Conservation (phyloP, 2,113 vertebrate species). For the Myxocyprinus asiaticus region DNA sequence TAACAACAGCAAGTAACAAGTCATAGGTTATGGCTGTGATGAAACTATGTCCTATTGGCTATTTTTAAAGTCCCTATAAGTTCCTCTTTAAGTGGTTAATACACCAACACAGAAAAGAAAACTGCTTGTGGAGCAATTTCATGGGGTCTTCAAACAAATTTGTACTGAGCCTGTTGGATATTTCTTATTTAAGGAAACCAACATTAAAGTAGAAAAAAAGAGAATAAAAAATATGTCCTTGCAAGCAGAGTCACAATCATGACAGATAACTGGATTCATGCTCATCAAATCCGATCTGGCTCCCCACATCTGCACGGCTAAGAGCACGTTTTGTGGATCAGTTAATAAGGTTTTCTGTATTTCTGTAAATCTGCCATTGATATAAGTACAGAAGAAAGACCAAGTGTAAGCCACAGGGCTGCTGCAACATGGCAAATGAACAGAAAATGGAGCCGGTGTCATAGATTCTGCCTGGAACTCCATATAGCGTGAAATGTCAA, state of each 20-base stretch:
- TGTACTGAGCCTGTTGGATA: no score
- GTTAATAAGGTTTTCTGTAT: constrained; percentile 45
- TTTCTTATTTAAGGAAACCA: background rate
- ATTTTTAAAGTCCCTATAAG: no score
- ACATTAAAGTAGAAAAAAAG: background rate
- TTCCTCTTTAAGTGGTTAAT: no score
- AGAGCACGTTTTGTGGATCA: constrained; percentile 39
- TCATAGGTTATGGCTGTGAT: no score
- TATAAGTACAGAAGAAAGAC: constrained; percentile 11
- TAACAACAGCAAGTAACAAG: no score
- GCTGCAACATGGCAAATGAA: constrained; percentile 35
- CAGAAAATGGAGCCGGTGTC: constrained; percentile 44
- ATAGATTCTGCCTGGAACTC: constrained; percentile 47
- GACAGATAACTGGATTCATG: constrained; percentile 49
- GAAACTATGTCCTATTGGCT: no score
- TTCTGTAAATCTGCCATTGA: constrained; percentile 28
- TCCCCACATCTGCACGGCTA: constrained; percentile 16
- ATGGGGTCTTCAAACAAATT: no score
- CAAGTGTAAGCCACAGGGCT: constrained; percentile 31
- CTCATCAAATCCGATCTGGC: constrained; percentile 38
- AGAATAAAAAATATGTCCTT: background rate
- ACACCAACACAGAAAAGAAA: no score
- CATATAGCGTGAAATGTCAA: constrained; percentile 58
- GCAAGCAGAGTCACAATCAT: constrained; percentile 37
- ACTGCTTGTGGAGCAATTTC: no score